These are phyloP conservation scores for Drosophila grimshawi DNA, from an alignment of 1,140 invertebrate genomes.

Conservation along the genomic window DNA sequence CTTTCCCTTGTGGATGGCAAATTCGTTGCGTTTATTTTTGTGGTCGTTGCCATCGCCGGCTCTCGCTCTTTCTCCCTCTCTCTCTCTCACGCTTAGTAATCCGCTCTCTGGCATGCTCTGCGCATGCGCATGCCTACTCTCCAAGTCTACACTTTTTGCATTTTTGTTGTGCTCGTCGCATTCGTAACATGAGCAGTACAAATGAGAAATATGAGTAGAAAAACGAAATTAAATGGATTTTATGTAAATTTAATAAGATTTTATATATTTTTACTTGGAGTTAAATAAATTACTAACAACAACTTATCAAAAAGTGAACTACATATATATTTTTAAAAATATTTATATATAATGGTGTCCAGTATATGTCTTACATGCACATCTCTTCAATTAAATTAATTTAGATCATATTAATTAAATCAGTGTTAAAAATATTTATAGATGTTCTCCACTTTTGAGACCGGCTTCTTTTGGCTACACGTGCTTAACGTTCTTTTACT, in stretches of 20 bases:
- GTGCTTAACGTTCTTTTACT: background rate
- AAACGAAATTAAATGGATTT: background rate
- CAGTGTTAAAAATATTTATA: no score
- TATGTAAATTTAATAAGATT: background rate
- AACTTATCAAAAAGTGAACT: background rate
- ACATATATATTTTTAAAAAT: no score
- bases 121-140: slow-evolving; percentile 66
- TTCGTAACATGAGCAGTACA: slow-evolving; percentile 63
- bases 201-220: no score
- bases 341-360: no score
- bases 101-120: slow-evolving; percentile 1
- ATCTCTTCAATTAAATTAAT: no score
- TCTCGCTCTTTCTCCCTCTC: slow-evolving; percentile 11
- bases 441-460: background rate
- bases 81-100: background rate
- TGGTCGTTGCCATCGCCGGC: slow-evolving; percentile 54
- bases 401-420: no score
- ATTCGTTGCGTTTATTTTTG: slow-evolving; percentile 56
- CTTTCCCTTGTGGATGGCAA: slow-evolving; percentile 54
- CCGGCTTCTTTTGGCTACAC: slow-evolving; percentile 36
- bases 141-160: slow-evolving; percentile 62
- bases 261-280: no score
- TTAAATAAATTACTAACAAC: background rate
- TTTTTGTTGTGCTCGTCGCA: slow-evolving; percentile 73
- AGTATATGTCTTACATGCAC: no score